Evolutionary conservation across 2,888 invertebrate species (phyloP), one percentile per base, ranked within the genome.

Genomic region (Pherbina coryleti): DNA sequence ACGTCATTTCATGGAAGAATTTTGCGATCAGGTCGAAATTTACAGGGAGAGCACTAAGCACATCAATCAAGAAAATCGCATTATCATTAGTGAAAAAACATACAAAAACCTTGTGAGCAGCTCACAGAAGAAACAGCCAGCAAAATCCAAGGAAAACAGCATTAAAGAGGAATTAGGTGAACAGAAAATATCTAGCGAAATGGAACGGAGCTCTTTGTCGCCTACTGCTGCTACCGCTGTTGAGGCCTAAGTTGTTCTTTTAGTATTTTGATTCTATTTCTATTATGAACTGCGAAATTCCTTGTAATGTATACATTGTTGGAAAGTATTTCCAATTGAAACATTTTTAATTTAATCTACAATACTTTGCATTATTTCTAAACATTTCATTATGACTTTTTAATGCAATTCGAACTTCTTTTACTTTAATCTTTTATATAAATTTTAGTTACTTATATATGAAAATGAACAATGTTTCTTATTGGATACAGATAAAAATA

Each of bases 1-100:
- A 51, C 60, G 93, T 49, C 91, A 93, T 0, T 96, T 96, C 88
- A 94, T 93, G 93, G 93, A 94, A 79, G 91, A 91, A 67, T 96
- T 95, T 89, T 92, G 92, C 5, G 92, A 93, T 75, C 91, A 94
- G 81, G 93, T 94, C 1, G 90, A 92, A 5, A 91, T 91, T 76
- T 95, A 95, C 88, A 93, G 93, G 86, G 91, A 92, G 76, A 91
- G 91, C 49, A 95, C 94, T 0, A 91, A 93, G 78, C 91, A 92
- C 79, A 90, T 95, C 17, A 85, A 84, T 34, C 87, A 89, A 44
- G 83, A 87, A 64, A 82, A 86, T 75, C 86, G 88, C n/a, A 84
- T 87, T 11, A 81, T 85, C 19, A 82, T 88, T 80, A 87, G 81
- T 19, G 89, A 88, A 66, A 83, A 83, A 31, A 83, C 83, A 9